Conservation (phyloP, 2,113 vertebrate species). For the Poeciliopsis retropinna region DNA sequence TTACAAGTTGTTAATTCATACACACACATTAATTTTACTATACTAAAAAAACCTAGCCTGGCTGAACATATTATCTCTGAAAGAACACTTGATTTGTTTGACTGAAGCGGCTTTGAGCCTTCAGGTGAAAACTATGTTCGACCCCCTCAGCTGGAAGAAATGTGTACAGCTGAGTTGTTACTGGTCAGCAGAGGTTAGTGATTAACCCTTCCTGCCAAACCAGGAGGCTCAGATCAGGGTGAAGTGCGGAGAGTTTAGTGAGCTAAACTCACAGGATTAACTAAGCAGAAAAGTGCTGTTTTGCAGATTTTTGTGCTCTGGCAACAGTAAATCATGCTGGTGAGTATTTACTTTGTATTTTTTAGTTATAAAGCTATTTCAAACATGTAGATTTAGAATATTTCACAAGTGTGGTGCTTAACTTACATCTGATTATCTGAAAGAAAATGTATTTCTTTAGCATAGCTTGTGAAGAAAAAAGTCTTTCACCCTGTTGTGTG, state of each 20-base stretch:
- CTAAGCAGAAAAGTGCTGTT: slow-evolving; percentile 2
- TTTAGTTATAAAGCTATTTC: not conserved
- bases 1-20: not conserved
- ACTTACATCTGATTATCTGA: slow-evolving; percentile 23
- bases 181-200: slow-evolving; percentile 56
- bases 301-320: slow-evolving; percentile 22
- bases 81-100: not conserved
- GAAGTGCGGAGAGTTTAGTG: slow-evolving; percentile 35
- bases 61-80: not conserved
- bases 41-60: not conserved
- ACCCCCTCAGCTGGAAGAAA: slow-evolving; percentile 63
- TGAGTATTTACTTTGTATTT: slow-evolving; percentile 41
- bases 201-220: slow-evolving; percentile 71
- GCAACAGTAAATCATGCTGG: slow-evolving; percentile 29
- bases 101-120: not conserved
- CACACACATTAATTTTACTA: not conserved
- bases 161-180: slow-evolving; percentile 41
- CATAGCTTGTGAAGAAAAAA: slow-evolving; percentile 9
- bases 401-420: not conserved
- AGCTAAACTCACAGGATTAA: slow-evolving; percentile 12
- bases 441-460: slow-evolving; percentile 19
- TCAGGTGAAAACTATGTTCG: slow-evolving; percentile 25
- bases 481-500: not conserved
- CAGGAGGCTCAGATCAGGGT: slow-evolving; percentile 36
- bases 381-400: not conserved